Conservation (phyloP, 2,797 vertebrate genomes). For the Numenius phaeopus region DNA sequence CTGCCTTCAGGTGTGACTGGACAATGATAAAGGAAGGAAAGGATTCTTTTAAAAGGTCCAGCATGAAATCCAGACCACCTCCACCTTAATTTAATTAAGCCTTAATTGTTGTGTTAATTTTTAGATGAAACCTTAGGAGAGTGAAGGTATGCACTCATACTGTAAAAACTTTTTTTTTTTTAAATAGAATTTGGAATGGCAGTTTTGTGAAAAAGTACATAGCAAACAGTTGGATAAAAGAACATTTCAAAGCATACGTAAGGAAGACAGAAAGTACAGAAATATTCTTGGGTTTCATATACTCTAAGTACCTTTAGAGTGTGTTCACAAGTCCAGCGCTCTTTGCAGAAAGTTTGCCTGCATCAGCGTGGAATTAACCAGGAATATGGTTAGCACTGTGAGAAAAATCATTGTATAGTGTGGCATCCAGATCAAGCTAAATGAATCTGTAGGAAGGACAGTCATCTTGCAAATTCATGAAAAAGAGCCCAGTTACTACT, state of each 20-base stretch:
- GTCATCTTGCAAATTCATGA: neutral
- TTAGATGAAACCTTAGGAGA: neutral
- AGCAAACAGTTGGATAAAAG: neutral
- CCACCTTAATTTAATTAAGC: neutral
- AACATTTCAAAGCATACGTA: neutral
- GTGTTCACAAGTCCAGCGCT: neutral
- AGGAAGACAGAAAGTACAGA: neutral
- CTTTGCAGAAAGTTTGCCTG: neutral
- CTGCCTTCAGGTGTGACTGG: neutral
- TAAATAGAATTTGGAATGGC: neutral
- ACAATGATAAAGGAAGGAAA: neutral
- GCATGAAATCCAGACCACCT: neutral
- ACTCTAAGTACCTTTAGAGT: neutral
- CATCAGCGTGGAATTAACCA: neutral
- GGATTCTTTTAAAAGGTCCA: neutral
- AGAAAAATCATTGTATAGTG: neutral
- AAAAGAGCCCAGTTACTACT: neutral
- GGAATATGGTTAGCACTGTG: neutral
- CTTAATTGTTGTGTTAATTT: neutral
- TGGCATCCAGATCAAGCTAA: neutral
- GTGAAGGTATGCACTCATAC: neutral
- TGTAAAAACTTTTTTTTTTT: neutral
- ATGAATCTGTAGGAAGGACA: neutral
- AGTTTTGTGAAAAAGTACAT: neutral
- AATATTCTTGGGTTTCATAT: neutral